Evolutionary conservation across 2,797 vertebrate genomes (phyloP).

Genomic region (Zenarchopterus dispar): DNA sequence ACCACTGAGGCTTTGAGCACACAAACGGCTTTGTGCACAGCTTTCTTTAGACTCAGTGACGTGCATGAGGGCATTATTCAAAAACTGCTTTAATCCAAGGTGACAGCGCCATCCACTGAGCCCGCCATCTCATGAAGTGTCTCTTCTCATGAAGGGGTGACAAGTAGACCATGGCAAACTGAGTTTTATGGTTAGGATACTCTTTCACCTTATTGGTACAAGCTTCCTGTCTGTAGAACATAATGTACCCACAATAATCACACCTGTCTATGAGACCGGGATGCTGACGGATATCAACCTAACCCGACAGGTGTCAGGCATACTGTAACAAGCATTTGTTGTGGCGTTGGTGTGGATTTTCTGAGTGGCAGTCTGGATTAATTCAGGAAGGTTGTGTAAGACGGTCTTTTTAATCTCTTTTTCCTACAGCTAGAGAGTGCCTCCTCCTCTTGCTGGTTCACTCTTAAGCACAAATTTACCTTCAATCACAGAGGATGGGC

Average conservation of each 20-base stretch:
- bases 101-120: conserved; percentile 65
- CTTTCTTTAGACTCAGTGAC: conserved; percentile 64
- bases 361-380: conserved; percentile 19
- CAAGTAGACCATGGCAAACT: conserved; percentile 30
- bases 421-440: conserved; percentile 55
- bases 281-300: conserved; percentile 5
- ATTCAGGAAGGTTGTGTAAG: conserved; percentile 49
- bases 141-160: conserved; percentile 13
- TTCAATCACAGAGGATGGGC: conserved; percentile 39
- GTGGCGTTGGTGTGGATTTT: conserved; percentile 32
- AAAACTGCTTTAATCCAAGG: conserved; percentile 68
- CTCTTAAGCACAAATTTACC: conserved; percentile 63
- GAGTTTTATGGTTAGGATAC: conserved; percentile 40
- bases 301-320: conserved; percentile 41
- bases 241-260: conserved; percentile 2
- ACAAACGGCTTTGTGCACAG: conserved; percentile 44
- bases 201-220: conserved; percentile 19
- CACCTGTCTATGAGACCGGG: conserved; percentile 33
- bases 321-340: conserved; percentile 30
- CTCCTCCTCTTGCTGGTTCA: conserved; percentile 30
- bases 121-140: conserved; percentile 45
- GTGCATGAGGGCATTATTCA: conserved; percentile 59
- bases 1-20: conserved; percentile 28
- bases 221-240: conserved; percentile 19
- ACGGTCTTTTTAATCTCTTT: conserved; percentile 47